Percentiles rank a stretch among this genome's conserved stretches.
These are phyloP conservation scores for Aspidiotus destructor DNA, from an alignment of 2,888 invertebrate species.

Conservation along the genomic window DNA sequence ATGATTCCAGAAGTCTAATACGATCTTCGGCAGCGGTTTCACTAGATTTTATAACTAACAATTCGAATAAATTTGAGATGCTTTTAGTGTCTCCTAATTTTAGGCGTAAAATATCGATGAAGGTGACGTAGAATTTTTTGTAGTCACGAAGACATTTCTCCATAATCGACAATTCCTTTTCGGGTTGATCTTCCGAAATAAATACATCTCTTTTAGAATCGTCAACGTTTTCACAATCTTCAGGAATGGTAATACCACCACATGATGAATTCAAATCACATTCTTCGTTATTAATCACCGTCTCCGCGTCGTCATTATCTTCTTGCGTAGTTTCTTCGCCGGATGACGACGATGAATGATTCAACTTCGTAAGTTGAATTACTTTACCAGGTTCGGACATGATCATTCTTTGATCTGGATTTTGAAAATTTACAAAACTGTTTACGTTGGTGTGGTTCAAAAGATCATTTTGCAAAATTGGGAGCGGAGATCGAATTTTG, in stretches of 20 bases:
- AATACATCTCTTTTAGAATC: background rate
- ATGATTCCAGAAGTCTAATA: slow-evolving; percentile 41
- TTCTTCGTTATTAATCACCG: background rate
- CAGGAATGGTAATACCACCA: background rate
- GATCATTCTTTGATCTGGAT: slow-evolving; percentile 13
- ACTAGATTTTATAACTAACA: slow-evolving; percentile 37
- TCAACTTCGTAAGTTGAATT: slow-evolving; percentile 22
- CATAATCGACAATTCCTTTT: slow-evolving; percentile 38
- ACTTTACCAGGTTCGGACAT: slow-evolving; percentile 34
- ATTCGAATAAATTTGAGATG: slow-evolving; percentile 37
- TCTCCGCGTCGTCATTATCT: background rate
- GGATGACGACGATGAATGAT: background rate
- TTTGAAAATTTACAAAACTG: background rate
- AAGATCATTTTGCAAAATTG: slow-evolving; percentile 19
- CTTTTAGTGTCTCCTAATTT: slow-evolving; percentile 38
- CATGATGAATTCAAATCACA: background rate
- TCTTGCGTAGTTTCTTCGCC: slow-evolving; percentile 6
- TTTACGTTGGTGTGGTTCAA: slow-evolving; percentile 2
- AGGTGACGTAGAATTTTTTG: slow-evolving; percentile 42
- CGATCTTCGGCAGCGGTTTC: slow-evolving; percentile 36
- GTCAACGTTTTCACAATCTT: background rate
- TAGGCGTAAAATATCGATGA: slow-evolving; percentile 37
- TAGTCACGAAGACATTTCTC: slow-evolving; percentile 52
- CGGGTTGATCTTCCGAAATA: background rate
- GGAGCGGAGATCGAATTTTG: slow-evolving; percentile 55